Evolutionary conservation across 2,113 vertebrate species (phyloP).

Genomic region (Dunckerocampus dactyliophorus): DNA sequence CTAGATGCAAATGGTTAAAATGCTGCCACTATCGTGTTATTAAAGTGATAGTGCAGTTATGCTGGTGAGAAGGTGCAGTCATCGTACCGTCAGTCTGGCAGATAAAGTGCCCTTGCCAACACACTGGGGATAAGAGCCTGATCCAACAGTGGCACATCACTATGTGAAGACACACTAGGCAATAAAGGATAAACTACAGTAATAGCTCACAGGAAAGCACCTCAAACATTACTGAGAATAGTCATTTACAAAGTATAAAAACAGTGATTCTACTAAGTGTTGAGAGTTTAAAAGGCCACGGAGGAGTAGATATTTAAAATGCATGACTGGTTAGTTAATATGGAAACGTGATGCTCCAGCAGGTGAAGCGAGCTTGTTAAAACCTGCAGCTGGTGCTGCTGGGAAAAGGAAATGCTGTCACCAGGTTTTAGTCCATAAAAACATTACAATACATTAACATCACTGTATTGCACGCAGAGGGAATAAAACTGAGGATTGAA

Average conservation of each 20-base stretch:
- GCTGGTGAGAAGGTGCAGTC: slow-evolving; percentile 5
- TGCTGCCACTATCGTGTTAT: neutral
- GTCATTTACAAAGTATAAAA: slow-evolving; percentile 31
- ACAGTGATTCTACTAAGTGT: slow-evolving; percentile 1
- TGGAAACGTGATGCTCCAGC: slow-evolving; percentile 21
- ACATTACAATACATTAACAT: slow-evolving; percentile 5
- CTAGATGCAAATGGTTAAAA: neutral
- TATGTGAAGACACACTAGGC: slow-evolving; percentile 3
- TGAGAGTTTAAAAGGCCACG: slow-evolving; percentile 32
- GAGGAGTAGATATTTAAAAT: slow-evolving; percentile 17
- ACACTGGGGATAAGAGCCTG: slow-evolving; percentile 4
- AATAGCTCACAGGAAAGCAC: slow-evolving; percentile 15
- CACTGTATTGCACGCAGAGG: slow-evolving; percentile 13
- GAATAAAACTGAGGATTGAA: slow-evolving; percentile 19
- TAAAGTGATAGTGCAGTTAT: slow-evolving; percentile 1
- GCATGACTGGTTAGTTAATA: slow-evolving; percentile 16
- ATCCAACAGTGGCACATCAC: slow-evolving; percentile 9
- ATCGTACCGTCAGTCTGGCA: neutral
- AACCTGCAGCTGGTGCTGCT: slow-evolving; percentile 8
- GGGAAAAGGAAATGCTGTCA: slow-evolving; percentile 16
- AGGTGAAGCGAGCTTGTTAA: slow-evolving; percentile 30
- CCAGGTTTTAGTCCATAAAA: slow-evolving; percentile 25
- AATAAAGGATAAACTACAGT: slow-evolving; percentile 5
- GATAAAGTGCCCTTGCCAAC: slow-evolving; percentile 1
- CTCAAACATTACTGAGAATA: slow-evolving; percentile 16